Evolutionary conservation across 2,113 vertebrate species (phyloP).

Genomic region (Corythaixoides concolor): DNA sequence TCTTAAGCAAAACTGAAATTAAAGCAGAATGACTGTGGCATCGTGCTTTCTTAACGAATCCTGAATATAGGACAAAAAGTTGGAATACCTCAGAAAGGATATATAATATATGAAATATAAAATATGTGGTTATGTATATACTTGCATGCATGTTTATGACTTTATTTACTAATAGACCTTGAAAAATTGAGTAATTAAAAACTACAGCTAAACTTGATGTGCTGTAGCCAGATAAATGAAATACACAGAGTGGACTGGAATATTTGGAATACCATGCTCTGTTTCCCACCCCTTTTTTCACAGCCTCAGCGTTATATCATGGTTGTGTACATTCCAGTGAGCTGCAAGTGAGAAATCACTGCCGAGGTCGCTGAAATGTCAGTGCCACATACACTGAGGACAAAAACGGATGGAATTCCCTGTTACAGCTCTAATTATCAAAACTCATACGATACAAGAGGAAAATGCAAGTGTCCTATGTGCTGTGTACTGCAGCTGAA

Average conservation of each 20-base stretch:
- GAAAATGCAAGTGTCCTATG: accelerated
- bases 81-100: background rate
- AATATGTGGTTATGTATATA: background rate
- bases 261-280: background rate
- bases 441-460: background rate
- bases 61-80: background rate
- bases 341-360: slow-evolving; percentile 38
- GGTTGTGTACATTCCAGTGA: slow-evolving; percentile 43
- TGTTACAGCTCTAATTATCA: background rate
- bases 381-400: background rate
- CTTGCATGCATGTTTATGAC: background rate
- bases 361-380: background rate
- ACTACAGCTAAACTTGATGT: background rate
- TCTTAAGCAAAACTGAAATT: slow-evolving; percentile 44
- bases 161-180: background rate
- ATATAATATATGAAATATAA: background rate
- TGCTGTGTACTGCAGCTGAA: background rate
- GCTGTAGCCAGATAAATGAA: background rate
- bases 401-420: slow-evolving; percentile 21
- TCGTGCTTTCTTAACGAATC: background rate
- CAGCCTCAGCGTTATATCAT: background rate
- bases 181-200: background rate
- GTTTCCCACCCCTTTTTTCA: background rate
- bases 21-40: background rate
- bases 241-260: background rate